phyloP scores from a whole-genome alignment of 2,797 vertebrate species.

The Menidia menidia region DNA sequence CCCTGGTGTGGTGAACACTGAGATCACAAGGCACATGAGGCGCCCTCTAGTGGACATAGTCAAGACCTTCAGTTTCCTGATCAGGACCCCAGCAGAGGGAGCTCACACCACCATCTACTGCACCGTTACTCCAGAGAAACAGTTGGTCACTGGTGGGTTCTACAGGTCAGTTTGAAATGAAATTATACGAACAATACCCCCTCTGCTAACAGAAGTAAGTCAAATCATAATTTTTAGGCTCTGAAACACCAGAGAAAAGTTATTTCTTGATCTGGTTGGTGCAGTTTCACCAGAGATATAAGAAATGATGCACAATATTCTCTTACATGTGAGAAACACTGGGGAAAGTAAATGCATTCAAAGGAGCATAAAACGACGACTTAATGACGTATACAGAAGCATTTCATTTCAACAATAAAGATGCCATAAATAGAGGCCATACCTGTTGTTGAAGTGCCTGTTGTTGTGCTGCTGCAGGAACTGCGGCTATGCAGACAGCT shows the following conservation, averaged over 20 bases:
- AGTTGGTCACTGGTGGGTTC: slow-evolving; percentile 72
- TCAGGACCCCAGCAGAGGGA: slow-evolving; percentile 78
- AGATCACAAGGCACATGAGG: slow-evolving; percentile 64
- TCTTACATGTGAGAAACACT: too few relatives aligned
- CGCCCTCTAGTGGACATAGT: slow-evolving; percentile 50
- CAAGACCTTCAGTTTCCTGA: slow-evolving; percentile 53
- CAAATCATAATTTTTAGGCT: background rate
- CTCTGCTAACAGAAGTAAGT: background rate
- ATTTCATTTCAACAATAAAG: background rate
- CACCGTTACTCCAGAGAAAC: slow-evolving; percentile 68
- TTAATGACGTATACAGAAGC: too few relatives aligned
- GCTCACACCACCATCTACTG: slow-evolving; percentile 77
- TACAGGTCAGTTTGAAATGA: slow-evolving; percentile 72
- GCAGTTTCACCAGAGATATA: too few relatives aligned
- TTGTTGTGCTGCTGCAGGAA: slow-evolving; percentile 52
- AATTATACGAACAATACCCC: background rate
- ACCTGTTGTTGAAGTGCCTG: background rate
- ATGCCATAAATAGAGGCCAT: background rate
- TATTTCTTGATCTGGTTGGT: background rate
- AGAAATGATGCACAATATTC: too few relatives aligned
- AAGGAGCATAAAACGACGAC: too few relatives aligned
- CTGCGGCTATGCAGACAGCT: slow-evolving; percentile 59
- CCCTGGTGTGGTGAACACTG: slow-evolving; percentile 75
- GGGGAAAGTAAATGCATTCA: too few relatives aligned
- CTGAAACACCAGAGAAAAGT: background rate